These are phyloP conservation scores for Laodelphax striatellus DNA, from an alignment of 1,140 invertebrate genomes.

Conservation along the genomic window DNA sequence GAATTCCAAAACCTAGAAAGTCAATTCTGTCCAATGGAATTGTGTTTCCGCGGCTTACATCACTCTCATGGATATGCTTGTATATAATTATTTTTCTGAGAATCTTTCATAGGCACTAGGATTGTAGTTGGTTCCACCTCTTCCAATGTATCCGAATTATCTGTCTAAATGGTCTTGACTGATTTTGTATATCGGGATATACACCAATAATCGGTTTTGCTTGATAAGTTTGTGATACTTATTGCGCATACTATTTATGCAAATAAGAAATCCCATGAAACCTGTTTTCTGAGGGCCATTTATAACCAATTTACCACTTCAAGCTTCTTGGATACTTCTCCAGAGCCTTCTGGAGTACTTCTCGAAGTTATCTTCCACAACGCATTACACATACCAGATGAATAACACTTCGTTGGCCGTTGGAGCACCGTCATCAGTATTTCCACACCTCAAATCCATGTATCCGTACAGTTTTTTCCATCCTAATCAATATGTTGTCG, in stretches of 20 bases:
- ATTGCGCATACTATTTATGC: slow-evolving; percentile 13
- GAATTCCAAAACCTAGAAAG: background rate
- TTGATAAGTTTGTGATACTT: slow-evolving; percentile 11
- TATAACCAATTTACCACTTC: slow-evolving; percentile 4
- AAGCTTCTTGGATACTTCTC: background rate
- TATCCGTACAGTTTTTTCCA: slow-evolving; percentile 5
- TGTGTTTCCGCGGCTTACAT: background rate
- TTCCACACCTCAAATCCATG: no score
- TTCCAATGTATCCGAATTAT: slow-evolving; percentile 27
- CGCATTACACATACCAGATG: slow-evolving; percentile 26
- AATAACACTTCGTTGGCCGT: slow-evolving; percentile 28
- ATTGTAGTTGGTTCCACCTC: slow-evolving; percentile 28
- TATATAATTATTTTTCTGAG: slow-evolving; percentile 10
- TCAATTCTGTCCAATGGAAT: background rate
- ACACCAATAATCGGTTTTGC: slow-evolving; percentile 10
- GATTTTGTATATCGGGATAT: slow-evolving; percentile 29
- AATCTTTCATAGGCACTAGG: slow-evolving; percentile 24
- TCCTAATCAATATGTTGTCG: slow-evolving; percentile 20
- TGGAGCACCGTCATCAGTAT: slow-evolving; percentile 19
- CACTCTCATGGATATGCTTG: background rate
- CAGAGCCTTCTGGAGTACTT: background rate
- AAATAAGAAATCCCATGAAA: slow-evolving; percentile 23
- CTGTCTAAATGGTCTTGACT: slow-evolving; percentile 32
- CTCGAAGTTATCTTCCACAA: slow-evolving; percentile 27
- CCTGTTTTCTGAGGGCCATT: slow-evolving; percentile 18